Evolutionary conservation across 2,113 vertebrate genomes (phyloP).

Genomic region (Plotosus lineatus): DNA sequence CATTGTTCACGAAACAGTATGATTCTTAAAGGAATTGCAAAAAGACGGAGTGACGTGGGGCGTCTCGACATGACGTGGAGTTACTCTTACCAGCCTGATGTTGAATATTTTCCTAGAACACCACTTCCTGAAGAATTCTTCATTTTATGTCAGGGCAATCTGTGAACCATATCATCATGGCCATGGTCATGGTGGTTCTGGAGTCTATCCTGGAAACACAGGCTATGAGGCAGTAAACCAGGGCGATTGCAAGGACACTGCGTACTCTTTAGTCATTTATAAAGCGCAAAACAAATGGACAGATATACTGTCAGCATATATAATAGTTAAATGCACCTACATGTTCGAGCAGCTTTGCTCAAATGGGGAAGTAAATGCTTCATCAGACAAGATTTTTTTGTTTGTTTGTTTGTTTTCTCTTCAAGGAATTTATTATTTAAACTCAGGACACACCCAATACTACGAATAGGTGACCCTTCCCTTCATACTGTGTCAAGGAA

Average conservation of each 20-base stretch:
- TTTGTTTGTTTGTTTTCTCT: not conserved
- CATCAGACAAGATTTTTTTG: not conserved
- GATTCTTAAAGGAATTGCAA: not conserved
- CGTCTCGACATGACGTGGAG: not conserved
- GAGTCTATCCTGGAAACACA: not conserved
- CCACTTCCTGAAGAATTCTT: not conserved
- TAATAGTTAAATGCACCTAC: not conserved
- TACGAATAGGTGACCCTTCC: constrained; percentile 16
- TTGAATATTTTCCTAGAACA: not conserved
- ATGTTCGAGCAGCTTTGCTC: not conserved
- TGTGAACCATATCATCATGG: not conserved
- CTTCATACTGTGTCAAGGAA: constrained; percentile 5
- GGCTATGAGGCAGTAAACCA: not conserved
- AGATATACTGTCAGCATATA: not conserved
- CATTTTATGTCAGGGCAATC: not conserved
- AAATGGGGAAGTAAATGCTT: not conserved
- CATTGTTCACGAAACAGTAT: not conserved
- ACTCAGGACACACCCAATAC: not conserved
- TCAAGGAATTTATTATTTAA: not conserved
- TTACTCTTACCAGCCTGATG: not conserved
- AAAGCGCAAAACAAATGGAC: too few species aligned
- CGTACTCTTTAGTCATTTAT: not conserved
- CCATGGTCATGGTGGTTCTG: not conserved
- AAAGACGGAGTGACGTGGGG: not conserved
- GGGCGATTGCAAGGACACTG: not conserved